Evolutionary conservation across 2,888 invertebrate species (phyloP), one percentile per base, ranked within the genome.

Genomic region (Athrips mouffetella): DNA sequence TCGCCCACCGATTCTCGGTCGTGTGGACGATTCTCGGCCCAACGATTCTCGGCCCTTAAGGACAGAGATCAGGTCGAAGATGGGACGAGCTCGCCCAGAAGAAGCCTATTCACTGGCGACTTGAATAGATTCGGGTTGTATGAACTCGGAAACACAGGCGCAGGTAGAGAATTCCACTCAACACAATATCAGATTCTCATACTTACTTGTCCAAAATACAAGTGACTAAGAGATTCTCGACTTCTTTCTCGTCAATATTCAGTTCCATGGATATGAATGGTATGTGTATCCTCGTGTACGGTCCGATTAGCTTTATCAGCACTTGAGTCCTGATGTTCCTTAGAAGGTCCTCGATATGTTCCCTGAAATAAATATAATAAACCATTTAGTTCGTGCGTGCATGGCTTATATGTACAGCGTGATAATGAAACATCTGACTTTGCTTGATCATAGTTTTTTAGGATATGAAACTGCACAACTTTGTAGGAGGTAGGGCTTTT

Each of bases 251-350:
- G 76, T 97, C 96, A 60, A 97, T 97, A 73, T 97, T 97, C 47
- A 97, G 87, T 76, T 97, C 96, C 77, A 95, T 95, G 29, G 99
- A 98, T 76, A 99, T 98, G 77, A 98, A 99, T 3, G 97, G 97
- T 78, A 99, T 98, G 74, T 98, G 96, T 66, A 99, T 99, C 72
- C 97, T 92, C 39, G 98, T 99, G 85, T 99, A 99, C 0, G 99
- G 99, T 50, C 96, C 96, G 67, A 99, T 99, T 55, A 99, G 88
- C 79, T 98, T 98, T 55, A 99, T 97, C 51, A 99, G 90, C 54
- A 99, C 99, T 90, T 99, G 96, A 2, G 98, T 99, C 59, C 99
- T 91, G 69, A 99, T 98, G 82, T 99, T 99, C 49, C 98, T 90
- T 47, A 98, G 85, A 50, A 98, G 89, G 89, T 98, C 98, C 91